Evolutionary conservation across 2,113 vertebrate species (phyloP).

Genomic region (Redunca redunca): DNA sequence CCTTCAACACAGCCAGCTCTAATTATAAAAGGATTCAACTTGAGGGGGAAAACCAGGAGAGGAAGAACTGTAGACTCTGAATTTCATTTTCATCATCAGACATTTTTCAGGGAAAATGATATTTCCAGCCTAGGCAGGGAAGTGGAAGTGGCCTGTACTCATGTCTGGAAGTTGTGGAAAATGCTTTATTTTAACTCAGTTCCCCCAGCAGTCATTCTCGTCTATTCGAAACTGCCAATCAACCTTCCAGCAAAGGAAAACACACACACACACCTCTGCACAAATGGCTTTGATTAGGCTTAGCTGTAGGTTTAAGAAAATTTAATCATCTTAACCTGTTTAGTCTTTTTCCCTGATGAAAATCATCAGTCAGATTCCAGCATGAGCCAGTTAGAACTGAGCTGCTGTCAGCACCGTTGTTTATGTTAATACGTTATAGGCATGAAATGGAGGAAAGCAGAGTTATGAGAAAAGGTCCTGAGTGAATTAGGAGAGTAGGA

Average conservation of each 20-base stretch:
- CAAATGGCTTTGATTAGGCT: conserved; percentile 87
- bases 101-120: conserved; percentile 34
- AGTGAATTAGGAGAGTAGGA: conserved; percentile 71
- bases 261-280: conserved; percentile 63
- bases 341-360: conserved; percentile 86
- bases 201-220: conserved; percentile 73
- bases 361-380: conserved; percentile 83
- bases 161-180: conserved; percentile 68
- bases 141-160: conserved; percentile 65
- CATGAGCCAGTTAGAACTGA: conserved; percentile 77
- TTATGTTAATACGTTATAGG: conserved; percentile 81
- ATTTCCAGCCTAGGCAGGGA: conserved; percentile 61
- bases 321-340: conserved; percentile 87
- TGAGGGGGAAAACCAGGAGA: not conserved
- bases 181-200: conserved; percentile 74
- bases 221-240: conserved; percentile 78
- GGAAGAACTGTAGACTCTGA: not conserved
- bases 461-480: conserved; percentile 76
- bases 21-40: not conserved
- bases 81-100: conserved; percentile 60
- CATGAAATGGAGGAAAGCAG: conserved; percentile 81
- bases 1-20: not conserved
- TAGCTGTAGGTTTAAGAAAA: conserved; percentile 86
- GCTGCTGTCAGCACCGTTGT: conserved; percentile 85
- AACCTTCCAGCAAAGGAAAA: conserved; percentile 71